These are phyloP conservation scores for Hozukius guyotensis DNA, from an alignment of 2,797 vertebrate genomes.

Conservation along the genomic window DNA sequence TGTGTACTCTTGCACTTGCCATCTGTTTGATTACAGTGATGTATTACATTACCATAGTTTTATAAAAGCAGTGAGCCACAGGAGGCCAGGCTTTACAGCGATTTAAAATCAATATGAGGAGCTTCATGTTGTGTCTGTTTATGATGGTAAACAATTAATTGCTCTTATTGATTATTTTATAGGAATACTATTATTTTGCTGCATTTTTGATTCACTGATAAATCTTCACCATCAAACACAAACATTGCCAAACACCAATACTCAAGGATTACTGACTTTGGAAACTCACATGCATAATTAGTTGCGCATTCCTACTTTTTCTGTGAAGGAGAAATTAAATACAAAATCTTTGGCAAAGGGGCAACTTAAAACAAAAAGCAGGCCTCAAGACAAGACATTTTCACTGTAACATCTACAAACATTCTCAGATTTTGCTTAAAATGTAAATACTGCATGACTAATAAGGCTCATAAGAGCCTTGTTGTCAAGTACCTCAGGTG, in stretches of 20 bases:
- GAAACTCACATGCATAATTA: background rate
- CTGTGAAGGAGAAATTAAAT: background rate
- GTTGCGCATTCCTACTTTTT: background rate
- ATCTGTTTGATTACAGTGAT: slow-evolving; percentile 23
- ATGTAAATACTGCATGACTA: background rate
- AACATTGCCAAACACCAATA: background rate
- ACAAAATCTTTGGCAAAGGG: background rate
- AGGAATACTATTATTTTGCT: background rate
- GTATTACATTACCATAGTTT: slow-evolving; percentile 21
- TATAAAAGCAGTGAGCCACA: slow-evolving; percentile 35
- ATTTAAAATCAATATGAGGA: slow-evolving; percentile 45
- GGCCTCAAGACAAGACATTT: background rate
- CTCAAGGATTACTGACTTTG: background rate
- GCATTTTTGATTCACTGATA: background rate
- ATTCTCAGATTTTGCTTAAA: background rate
- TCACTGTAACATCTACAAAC: background rate
- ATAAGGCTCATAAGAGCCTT: background rate
- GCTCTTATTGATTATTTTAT: background rate
- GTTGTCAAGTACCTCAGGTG: background rate
- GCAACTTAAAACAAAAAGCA: background rate
- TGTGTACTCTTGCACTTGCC: background rate
- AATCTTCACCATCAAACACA: background rate
- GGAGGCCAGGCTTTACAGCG: slow-evolving; percentile 23
- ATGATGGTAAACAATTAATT: background rate
- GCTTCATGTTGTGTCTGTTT: background rate